A percentile compares a stretch with the other conserved stretches of the same genome.
phyloP scores from a whole-genome alignment of 2,797 vertebrate species.

The Gobionotothen gibberifrons region DNA sequence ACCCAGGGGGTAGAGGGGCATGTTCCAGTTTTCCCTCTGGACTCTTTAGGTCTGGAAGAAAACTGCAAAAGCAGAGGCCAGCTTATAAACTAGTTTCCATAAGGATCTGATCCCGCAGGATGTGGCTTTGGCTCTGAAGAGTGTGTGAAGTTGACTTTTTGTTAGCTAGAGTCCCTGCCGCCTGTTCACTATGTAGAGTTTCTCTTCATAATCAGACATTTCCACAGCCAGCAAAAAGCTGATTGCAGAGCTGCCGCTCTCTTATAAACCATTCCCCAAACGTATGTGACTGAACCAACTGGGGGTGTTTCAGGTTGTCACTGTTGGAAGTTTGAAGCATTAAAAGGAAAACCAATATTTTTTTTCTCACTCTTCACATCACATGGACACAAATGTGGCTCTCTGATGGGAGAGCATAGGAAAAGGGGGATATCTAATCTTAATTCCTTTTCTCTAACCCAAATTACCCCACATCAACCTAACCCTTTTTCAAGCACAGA shows the following conservation, averaged over 20 bases:
- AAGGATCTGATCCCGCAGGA: slow-evolving; percentile 78
- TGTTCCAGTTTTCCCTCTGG: slow-evolving; percentile 71
- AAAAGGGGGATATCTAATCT: slow-evolving; percentile 85
- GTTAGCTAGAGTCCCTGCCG: slow-evolving; percentile 74
- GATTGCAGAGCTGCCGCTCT: slow-evolving; percentile 73
- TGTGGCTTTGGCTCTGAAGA: slow-evolving; percentile 67
- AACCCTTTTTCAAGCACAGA: slow-evolving; percentile 89
- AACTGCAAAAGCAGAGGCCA: slow-evolving; percentile 51
- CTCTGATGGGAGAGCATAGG: slow-evolving; percentile 76
- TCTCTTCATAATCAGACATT: slow-evolving; percentile 80
- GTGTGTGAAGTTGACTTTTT: slow-evolving; percentile 73
- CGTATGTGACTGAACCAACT: slow-evolving; percentile 69
- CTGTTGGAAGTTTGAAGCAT: slow-evolving; percentile 80
- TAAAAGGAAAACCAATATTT: slow-evolving; percentile 63
- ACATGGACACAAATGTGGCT: slow-evolving; percentile 76
- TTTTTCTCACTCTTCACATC: slow-evolving; percentile 67
- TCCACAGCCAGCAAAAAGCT: slow-evolving; percentile 80
- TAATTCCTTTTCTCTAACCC: slow-evolving; percentile 89
- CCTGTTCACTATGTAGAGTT: slow-evolving; percentile 73
- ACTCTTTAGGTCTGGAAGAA: slow-evolving; percentile 71
- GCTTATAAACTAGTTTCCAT: slow-evolving; percentile 68
- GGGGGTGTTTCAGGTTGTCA: slow-evolving; percentile 84
- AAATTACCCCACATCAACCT: slow-evolving; percentile 87
- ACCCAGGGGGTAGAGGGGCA: slow-evolving; percentile 49
- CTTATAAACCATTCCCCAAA: slow-evolving; percentile 67